phyloP scores from a whole-genome alignment of 1,140 invertebrate species.

The Brachionus paranguensis region DNA sequence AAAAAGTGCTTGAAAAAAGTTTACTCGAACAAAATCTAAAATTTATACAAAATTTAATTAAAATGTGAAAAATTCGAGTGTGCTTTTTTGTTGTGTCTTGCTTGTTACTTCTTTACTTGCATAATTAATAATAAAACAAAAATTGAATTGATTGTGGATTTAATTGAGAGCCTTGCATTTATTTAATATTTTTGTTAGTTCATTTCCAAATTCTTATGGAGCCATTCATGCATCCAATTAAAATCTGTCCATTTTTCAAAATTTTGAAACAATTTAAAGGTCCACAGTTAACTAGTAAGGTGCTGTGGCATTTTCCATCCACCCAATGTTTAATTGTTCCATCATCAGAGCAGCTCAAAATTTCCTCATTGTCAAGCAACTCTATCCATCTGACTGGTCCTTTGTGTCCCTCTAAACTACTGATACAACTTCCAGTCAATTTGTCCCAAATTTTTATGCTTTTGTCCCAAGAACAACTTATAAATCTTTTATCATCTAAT shows the following conservation, averaged over 20 bases:
- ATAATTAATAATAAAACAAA: not conserved
- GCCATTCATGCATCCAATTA: not conserved
- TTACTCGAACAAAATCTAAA: too few relatives aligned
- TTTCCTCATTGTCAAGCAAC: not conserved
- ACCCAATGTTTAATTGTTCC: not conserved
- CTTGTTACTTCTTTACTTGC: too few relatives aligned
- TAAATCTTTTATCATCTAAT: constrained; percentile 45
- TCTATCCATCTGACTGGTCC: constrained; percentile 46
- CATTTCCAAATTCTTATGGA: constrained; percentile 7
- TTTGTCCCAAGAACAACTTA: constrained; percentile 48
- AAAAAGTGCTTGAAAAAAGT: too few relatives aligned
- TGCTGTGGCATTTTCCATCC: not conserved
- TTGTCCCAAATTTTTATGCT: constrained; percentile 45
- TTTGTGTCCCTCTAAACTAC: constrained; percentile 44
- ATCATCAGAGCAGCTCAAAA: not conserved
- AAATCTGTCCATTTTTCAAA: not conserved
- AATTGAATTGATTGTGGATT: not conserved
- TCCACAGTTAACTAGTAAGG: not conserved
- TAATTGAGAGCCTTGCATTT: too few relatives aligned
- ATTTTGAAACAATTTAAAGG: not conserved
- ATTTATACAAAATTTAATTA: too few relatives aligned
- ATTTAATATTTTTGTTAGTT: too few relatives aligned
- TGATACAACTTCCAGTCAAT: constrained; percentile 42
- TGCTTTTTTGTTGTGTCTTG: too few relatives aligned
- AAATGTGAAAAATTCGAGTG: too few relatives aligned